Percentiles rank a stretch among this genome's conserved stretches.
Evolutionary conservation across 2,797 vertebrate species (phyloP).

Genomic region (Takifugu rubripes): DNA sequence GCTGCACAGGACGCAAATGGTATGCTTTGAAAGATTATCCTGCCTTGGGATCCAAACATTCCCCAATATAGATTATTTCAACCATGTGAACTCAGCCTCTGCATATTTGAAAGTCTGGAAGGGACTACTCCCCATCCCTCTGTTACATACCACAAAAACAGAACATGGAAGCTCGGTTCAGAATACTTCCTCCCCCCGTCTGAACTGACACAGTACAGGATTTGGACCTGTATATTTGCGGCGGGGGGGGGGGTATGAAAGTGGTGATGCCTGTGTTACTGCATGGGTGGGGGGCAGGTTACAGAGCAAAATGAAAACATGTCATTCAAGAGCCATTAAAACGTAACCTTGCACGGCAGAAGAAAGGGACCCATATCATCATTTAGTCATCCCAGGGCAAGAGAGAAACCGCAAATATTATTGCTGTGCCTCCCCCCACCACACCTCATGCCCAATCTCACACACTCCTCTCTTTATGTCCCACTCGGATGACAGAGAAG

Average conservation of each 20-base stretch:
- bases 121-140: constrained; percentile 18
- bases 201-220: constrained; percentile 37
- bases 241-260: constrained; percentile 12
- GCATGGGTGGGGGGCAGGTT: constrained; percentile 15
- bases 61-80: constrained; percentile 32
- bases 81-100: constrained; percentile 36
- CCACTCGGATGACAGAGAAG: constrained; percentile 56
- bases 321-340: constrained; percentile 74
- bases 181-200: constrained; percentile 11
- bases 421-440: constrained; percentile 49
- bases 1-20: constrained; percentile 8
- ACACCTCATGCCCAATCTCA: constrained; percentile 16
- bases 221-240: constrained; percentile 53
- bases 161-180: constrained; percentile 20
- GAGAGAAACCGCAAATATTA: constrained; percentile 76
- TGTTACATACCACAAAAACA: constrained; percentile 21
- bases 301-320: constrained; percentile 64
- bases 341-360: constrained; percentile 67
- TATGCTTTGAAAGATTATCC: constrained; percentile 51
- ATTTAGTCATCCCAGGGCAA: constrained; percentile 73
- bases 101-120: constrained; percentile 37
- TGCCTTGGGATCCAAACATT: constrained; percentile 35
- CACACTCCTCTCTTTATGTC: constrained; percentile 33
- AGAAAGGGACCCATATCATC: constrained; percentile 72
- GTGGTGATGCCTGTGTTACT: constrained; percentile 10